Evolutionary conservation across 2,113 vertebrate species (phyloP).

Genomic region (Tragulus kanchil): DNA sequence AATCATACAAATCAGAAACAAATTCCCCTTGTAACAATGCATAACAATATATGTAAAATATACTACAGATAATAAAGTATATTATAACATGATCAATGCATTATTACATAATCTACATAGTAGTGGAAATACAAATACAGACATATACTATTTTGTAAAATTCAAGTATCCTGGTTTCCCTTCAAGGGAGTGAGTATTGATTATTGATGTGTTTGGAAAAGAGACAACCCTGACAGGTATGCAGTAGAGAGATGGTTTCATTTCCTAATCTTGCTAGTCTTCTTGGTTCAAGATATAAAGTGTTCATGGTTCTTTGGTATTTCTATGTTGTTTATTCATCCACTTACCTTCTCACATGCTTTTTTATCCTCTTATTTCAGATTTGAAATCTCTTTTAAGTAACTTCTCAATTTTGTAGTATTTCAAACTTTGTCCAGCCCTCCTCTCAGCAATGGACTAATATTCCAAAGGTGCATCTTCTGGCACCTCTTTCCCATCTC

Average conservation of each 20-base stretch:
- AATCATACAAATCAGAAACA: not conserved
- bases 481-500: not conserved
- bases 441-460: not conserved
- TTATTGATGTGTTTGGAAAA: not conserved
- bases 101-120: not conserved
- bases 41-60: not conserved
- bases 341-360: not conserved
- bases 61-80: not conserved
- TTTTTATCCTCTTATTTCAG: not conserved
- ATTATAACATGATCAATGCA: not conserved
- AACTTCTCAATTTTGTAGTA: not conserved
- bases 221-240: not conserved
- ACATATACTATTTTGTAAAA: not conserved
- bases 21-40: not conserved
- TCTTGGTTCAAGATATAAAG: not conserved
- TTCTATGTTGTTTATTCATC: not conserved
- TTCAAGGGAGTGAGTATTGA: not conserved
- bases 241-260: rapidly evolving
- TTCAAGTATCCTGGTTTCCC: not conserved
- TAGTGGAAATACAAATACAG: not conserved
- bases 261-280: not conserved
- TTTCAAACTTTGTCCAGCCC: not conserved
- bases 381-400: not conserved
- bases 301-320: not conserved
- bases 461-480: not conserved